Evolutionary conservation across 2,888 invertebrate species (phyloP).

Genomic region (Arctia plantaginis): DNA sequence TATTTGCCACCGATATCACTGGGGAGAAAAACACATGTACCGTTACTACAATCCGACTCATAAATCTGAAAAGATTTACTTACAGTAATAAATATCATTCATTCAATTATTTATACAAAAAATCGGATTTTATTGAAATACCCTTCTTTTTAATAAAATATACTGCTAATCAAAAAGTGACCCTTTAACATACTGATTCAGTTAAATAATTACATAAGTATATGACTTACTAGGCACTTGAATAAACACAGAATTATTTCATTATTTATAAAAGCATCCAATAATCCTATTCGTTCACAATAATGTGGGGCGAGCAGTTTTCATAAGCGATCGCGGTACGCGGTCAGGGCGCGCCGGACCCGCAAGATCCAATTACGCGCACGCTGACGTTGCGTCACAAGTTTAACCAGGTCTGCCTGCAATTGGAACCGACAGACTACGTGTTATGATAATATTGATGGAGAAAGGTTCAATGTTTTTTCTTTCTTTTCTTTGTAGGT

Average conservation of each 20-base stretch:
- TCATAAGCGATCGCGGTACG: constrained; percentile 60
- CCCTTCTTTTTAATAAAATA: too few species aligned
- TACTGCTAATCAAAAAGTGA: not conserved
- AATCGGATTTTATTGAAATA: too few species aligned
- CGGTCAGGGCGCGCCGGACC: constrained; percentile 55
- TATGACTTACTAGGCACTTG: not conserved
- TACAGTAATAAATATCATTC: too few species aligned
- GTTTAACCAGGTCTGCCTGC: constrained; percentile 58
- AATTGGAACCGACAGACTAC: constrained; percentile 34
- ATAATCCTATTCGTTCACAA: constrained; percentile 50
- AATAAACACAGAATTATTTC: not conserved
- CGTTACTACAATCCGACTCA: too few species aligned
- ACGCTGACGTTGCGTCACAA: constrained; percentile 73
- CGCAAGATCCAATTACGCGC: constrained; percentile 75
- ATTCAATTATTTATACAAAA: too few species aligned
- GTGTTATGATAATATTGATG: constrained; percentile 48
- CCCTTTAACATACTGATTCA: not conserved
- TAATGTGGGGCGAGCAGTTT: constrained; percentile 51
- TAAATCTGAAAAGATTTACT: too few species aligned
- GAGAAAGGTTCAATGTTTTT: constrained; percentile 23
- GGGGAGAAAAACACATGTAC: too few species aligned
- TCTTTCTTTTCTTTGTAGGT: not conserved
- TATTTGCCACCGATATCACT: too few species aligned
- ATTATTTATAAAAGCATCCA: constrained; percentile 20
- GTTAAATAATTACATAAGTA: not conserved